These are phyloP conservation scores for Microplitis demolitor DNA, from an alignment of 1,140 invertebrate species.

Conservation along the genomic window DNA sequence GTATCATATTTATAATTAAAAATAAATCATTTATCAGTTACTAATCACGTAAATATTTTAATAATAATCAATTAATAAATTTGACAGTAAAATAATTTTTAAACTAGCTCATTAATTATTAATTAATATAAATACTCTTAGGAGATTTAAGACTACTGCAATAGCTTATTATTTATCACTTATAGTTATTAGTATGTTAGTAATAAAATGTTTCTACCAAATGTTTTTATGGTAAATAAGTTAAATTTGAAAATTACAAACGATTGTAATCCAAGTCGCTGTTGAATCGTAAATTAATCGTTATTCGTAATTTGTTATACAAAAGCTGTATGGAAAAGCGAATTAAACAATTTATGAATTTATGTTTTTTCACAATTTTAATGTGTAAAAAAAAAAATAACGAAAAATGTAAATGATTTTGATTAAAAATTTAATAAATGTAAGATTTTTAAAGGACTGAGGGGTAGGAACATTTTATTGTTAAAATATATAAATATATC, in stretches of 20 bases:
- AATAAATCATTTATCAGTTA: no score
- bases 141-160: conserved; percentile 35
- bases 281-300: no score
- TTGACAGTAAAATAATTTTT: conserved; percentile 14
- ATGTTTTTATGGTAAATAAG: not conserved
- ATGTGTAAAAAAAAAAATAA: not conserved
- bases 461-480: not conserved
- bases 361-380: no score
- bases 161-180: conserved; percentile 35
- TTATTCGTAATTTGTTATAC: no score
- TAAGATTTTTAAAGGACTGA: not conserved
- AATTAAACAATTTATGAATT: no score
- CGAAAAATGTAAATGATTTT: no score
- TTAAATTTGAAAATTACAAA: not conserved
- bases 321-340: no score
- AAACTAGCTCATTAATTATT: conserved; percentile 21
- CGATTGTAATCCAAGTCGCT: no score
- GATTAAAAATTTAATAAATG: no score
- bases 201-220: conserved; percentile 39
- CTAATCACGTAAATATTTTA: conserved; percentile 25
- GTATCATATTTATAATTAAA: not conserved
- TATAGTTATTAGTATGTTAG: conserved; percentile 25
- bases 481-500: conserved; percentile 11
- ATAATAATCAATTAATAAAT: not conserved
- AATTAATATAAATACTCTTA: conserved; percentile 33